A percentile compares a stretch with the other conserved stretches of the same genome.
phyloP scores from a whole-genome alignment of 2,797 vertebrate species.

The Pipistrellus nathusii region DNA sequence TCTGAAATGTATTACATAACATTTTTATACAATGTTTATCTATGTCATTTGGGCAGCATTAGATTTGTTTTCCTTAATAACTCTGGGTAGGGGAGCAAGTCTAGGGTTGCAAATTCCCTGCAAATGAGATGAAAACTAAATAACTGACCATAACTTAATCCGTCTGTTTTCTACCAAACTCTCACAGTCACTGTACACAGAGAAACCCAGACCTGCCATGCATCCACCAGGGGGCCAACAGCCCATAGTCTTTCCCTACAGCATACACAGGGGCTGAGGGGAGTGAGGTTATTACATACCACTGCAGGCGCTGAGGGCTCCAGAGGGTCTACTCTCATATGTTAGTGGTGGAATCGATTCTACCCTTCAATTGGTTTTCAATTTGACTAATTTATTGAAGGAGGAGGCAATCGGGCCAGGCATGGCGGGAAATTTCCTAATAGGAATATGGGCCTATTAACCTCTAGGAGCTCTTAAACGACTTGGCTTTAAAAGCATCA shows the following conservation, averaged over 20 bases:
- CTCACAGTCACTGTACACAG: background rate
- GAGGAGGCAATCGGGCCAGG: conserved; percentile 20
- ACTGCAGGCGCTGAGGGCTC: conserved; percentile 10
- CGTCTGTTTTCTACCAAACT: conserved; percentile 21
- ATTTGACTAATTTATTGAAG: conserved; percentile 75
- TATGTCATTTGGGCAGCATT: background rate
- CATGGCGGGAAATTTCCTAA: conserved; percentile 34
- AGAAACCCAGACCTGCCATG: conserved; percentile 54
- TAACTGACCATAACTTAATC: background rate
- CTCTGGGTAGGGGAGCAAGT: background rate
- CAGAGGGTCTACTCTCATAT: conserved; percentile 47
- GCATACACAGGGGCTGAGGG: conserved; percentile 25
- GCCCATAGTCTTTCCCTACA: background rate
- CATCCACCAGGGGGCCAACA: conserved; percentile 78
- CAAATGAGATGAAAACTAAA: conserved; percentile 46
- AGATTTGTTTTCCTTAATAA: conserved; percentile 23
- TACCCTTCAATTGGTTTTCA: conserved; percentile 65
- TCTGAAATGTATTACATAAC: conserved; percentile 13
- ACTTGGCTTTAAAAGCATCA: conserved; percentile 56
- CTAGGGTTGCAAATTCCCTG: background rate
- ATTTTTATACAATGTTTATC: background rate
- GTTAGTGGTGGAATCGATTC: conserved; percentile 57
- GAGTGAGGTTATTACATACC: conserved; percentile 26
- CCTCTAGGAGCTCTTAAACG: conserved; percentile 30
- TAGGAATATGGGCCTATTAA: conserved; percentile 45